Percentiles rank a stretch among this genome's conserved stretches.
Conservation (phyloP, 2,888 invertebrate genomes). For the Nezara viridula region DNA sequence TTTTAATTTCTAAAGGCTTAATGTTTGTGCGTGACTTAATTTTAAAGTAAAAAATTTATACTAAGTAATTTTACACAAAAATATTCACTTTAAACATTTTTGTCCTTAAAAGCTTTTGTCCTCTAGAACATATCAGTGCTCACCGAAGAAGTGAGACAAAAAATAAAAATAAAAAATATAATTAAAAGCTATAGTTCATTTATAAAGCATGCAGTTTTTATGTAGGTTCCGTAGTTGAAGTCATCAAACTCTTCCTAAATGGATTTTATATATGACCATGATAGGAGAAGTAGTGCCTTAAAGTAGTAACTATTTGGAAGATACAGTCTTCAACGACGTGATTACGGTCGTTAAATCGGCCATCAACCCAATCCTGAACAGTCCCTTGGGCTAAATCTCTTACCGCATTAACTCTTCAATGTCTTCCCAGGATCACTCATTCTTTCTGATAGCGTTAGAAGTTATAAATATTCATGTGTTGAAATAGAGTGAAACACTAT, state of each 20-base stretch:
- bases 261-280: background rate
- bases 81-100: too few species aligned
- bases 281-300: background rate
- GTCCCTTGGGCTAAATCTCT: background rate
- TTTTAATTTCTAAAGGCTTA: too few species aligned
- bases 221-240: background rate
- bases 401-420: background rate
- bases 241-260: background rate
- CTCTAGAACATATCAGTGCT: too few species aligned
- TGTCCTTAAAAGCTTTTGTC: too few species aligned
- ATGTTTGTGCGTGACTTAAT: too few species aligned
- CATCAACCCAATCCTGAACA: background rate
- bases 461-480: background rate
- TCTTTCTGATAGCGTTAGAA: background rate
- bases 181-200: too few species aligned
- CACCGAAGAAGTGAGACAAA: too few species aligned
- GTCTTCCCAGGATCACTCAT: background rate
- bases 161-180: too few species aligned
- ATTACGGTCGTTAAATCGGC: background rate
- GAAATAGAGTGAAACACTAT: too few species aligned
- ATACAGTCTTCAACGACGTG: background rate
- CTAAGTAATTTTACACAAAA: too few species aligned
- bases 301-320: background rate
- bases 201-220: background rate
- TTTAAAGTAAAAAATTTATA: too few species aligned